Base-by-base conservation (phyloP, 2,797 vertebrate species). In the Cottoperca gobio region DNA sequence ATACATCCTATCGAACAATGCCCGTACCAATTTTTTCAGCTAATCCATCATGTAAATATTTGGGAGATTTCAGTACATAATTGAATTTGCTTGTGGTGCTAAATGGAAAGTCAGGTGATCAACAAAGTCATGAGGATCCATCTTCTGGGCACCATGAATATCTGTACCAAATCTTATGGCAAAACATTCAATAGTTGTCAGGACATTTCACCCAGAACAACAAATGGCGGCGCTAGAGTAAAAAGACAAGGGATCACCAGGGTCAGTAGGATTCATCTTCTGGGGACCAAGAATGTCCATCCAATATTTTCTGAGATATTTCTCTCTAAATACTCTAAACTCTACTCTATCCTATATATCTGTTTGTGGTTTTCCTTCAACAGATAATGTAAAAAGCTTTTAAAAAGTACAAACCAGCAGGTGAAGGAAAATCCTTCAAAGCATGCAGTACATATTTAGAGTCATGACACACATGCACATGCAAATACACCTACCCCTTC, bases 401-500 rank as follows among this genome's bases (percentile, higher is more conserved):
- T n/a, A 52, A 19, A 52, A 48, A n/a, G 2, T 11, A 17, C 39
- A 52, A 57, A 6, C 23, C 63, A 37, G 17, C 19, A 42, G 14
- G 23, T 8, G 6, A 28, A n/a, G 16, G 3, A 52, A 46, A 40
- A 35, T 3, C n/a, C 4, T 19, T 19, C 0, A 2, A 42, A 40
- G 24, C 8, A 21, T 57, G 19, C 6, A 49, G 13, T 17, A 45
- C 2, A 26, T 54, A 64, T 39, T 46, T 40, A 8, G 17, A 46
- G 6, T 10, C 26, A 16, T 52, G 21, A 39, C 23, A 67, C 42
- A n/a, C 21, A 23, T 9, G 14, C 17, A 64, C 13, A 11, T 50
- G 17, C 8, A 26, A 5, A 67, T 24, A 21, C 26, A 85, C 94
- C 57, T 85, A 95, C 95, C 88, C 94, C 92, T 81, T 95, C 94